phyloP scores from a whole-genome alignment of 2,797 vertebrate genomes.

The Melanotaenia parkinsoni region DNA sequence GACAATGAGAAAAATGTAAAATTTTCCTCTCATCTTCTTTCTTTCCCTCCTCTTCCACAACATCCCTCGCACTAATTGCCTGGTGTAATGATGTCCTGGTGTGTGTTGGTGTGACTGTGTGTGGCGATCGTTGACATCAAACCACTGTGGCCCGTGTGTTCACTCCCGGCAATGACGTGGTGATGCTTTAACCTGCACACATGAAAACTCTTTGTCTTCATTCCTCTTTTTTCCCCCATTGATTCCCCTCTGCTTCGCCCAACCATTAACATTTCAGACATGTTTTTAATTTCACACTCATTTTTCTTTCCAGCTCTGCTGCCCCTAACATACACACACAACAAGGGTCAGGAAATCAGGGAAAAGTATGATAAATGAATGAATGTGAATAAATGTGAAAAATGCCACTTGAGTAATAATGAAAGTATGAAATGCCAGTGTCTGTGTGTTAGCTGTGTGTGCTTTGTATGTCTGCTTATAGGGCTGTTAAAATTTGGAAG shows the following conservation, averaged over 20 bases:
- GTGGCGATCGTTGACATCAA: conserved; percentile 62
- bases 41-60: conserved; percentile 22
- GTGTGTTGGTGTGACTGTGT: background rate
- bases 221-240: background rate
- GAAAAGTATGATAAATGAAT: conserved; percentile 29
- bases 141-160: conserved; percentile 36
- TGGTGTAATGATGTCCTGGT: conserved; percentile 46
- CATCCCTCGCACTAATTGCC: conserved; percentile 63
- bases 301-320: background rate
- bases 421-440: conserved; percentile 35
- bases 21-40: conserved; percentile 33
- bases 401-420: conserved; percentile 52
- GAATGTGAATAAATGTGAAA: conserved; percentile 30
- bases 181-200: conserved; percentile 28
- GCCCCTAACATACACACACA: conserved; percentile 13
- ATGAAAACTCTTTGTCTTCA: background rate
- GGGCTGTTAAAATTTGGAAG: conserved; percentile 14
- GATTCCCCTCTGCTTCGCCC: conserved; percentile 5
- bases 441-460: conserved; percentile 17
- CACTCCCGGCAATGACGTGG: conserved; percentile 50
- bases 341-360: conserved; percentile 22
- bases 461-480: conserved; percentile 2
- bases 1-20: conserved; percentile 60
- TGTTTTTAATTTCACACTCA: conserved; percentile 2
- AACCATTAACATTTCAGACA: conserved; percentile 1